These are phyloP conservation scores for Phalacrocorax aristotelis DNA, from an alignment of 2,113 vertebrate species.

Conservation along the genomic window DNA sequence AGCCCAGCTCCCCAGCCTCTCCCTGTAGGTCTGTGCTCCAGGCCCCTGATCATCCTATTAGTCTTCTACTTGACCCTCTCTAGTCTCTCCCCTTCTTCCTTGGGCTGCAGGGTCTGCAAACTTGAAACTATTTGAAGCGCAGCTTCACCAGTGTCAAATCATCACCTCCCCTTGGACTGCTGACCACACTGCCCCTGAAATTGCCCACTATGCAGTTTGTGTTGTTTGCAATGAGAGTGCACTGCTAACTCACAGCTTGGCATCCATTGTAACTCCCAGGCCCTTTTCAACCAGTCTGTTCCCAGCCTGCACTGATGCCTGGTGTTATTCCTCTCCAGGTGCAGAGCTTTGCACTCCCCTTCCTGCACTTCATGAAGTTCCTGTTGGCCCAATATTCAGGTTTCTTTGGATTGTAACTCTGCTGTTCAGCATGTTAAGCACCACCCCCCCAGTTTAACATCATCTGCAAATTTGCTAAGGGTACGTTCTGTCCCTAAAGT, in stretches of 20 bases:
- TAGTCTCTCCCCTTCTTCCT: neutral
- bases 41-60: neutral
- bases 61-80: neutral
- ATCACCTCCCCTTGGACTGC: neutral
- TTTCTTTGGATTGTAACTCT: neutral
- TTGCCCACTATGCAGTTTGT: accelerated
- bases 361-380: neutral
- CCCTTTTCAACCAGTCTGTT: neutral
- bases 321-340: neutral
- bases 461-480: conserved; percentile 10
- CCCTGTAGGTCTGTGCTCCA: neutral
- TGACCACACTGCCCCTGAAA: neutral
- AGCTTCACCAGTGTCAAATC: neutral
- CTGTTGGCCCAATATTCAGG: neutral
- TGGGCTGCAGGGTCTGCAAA: neutral
- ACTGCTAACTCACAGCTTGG: neutral
- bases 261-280: neutral
- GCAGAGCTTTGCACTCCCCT: neutral
- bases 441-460: neutral
- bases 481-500: conserved; percentile 21
- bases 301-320: neutral
- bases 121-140: neutral
- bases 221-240: neutral
- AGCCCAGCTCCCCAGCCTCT: neutral
- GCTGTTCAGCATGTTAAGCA: neutral